Percentiles rank a stretch among this genome's conserved stretches.
These are phyloP conservation scores for Odocoileus hemionus DNA, from an alignment of 2,113 vertebrate species.

Conservation along the genomic window DNA sequence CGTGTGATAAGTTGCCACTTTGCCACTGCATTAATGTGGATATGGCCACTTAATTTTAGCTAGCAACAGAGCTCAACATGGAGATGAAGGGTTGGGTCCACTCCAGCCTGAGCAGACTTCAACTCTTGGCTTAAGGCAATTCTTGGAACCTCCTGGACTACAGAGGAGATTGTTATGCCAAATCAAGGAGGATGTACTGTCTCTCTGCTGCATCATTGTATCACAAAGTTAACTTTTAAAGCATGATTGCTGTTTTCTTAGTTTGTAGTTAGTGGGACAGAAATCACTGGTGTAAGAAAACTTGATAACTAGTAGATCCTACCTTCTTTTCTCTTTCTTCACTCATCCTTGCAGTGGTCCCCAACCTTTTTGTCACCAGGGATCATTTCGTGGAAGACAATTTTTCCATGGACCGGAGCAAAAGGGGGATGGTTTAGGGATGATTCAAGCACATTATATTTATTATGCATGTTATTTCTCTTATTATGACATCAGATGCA, in stretches of 20 bases:
- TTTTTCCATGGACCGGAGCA: background rate
- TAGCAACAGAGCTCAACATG: constrained; percentile 30
- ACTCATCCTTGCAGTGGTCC: background rate
- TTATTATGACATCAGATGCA: background rate
- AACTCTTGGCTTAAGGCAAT: constrained; percentile 11
- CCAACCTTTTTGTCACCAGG: background rate
- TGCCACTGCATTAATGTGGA: constrained; percentile 45
- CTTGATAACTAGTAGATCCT: background rate
- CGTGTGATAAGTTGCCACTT: constrained; percentile 48
- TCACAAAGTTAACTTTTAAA: background rate
- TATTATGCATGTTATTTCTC: background rate
- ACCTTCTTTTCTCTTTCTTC: background rate
- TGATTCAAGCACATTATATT: background rate
- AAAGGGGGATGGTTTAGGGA: background rate
- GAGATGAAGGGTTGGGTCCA: constrained; percentile 51
- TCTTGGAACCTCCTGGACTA: background rate
- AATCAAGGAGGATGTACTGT: background rate
- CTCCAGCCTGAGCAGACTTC: constrained; percentile 52
- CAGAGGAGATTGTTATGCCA: background rate
- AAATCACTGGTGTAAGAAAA: background rate
- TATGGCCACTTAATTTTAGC: constrained; percentile 65
- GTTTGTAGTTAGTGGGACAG: background rate
- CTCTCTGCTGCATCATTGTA: background rate
- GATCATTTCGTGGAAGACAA: background rate
- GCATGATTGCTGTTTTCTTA: background rate